These are phyloP conservation scores for Marronus borbonicus DNA, from an alignment of 2,888 invertebrate genomes.

Conservation along the genomic window DNA sequence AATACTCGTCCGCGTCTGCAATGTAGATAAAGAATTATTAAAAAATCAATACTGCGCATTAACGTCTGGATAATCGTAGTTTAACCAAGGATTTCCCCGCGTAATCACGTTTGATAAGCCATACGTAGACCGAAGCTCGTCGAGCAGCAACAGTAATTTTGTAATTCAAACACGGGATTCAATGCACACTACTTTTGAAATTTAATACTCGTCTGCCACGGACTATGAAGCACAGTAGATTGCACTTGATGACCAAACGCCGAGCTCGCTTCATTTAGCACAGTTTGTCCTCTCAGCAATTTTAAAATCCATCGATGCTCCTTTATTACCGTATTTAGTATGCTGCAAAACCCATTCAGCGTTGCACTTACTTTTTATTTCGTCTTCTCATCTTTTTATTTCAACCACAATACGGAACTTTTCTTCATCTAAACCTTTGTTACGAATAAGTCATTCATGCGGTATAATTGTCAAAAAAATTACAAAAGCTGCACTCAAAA, in stretches of 20 bases:
- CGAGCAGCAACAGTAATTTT: conserved; percentile 49
- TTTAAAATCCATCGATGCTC: conserved; percentile 55
- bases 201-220: conserved; percentile 54
- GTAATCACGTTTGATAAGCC: conserved; percentile 43
- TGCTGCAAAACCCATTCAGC: conserved; percentile 31
- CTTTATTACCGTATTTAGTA: conserved; percentile 48
- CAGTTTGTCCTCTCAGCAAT: conserved; percentile 58
- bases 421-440: conserved; percentile 10
- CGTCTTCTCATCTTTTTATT: conserved; percentile 13
- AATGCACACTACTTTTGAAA: conserved; percentile 55
- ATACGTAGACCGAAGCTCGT: conserved; percentile 30
- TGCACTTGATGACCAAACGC: conserved; percentile 59
- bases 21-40: neutral
- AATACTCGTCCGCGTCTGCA: too few relatives aligned
- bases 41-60: conserved; percentile 6
- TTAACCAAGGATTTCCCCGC: conserved; percentile 6
- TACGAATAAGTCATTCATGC: neutral
- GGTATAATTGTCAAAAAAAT: neutral
- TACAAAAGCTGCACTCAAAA: neutral
- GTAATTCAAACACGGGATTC: conserved; percentile 52
- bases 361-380: conserved; percentile 36
- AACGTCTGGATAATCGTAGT: conserved; percentile 13
- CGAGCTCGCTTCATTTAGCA: conserved; percentile 56
- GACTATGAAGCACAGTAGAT: conserved; percentile 56
- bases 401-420: neutral